phyloP scores from a whole-genome alignment of 2,888 invertebrate genomes.

The Xestia ashworthii region DNA sequence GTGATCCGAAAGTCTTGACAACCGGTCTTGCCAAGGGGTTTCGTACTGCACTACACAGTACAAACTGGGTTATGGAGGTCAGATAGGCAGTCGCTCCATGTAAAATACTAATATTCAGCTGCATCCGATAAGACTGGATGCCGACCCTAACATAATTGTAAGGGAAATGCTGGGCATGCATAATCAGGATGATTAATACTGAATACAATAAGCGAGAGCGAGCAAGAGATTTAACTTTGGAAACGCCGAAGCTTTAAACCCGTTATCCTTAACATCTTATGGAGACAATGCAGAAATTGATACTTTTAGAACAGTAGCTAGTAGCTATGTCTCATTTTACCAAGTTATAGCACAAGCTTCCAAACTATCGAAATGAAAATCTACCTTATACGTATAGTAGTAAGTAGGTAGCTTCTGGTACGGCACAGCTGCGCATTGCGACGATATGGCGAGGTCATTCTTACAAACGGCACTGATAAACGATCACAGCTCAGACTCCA shows the following conservation, averaged over 20 bases:
- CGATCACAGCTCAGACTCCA: constrained; percentile 68
- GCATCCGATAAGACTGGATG: no score
- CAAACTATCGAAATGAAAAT: constrained; percentile 54
- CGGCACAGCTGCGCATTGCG: constrained; percentile 79
- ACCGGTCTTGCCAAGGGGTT: no score
- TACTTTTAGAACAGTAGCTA: not conserved
- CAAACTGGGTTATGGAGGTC: no score
- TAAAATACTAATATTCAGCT: no score
- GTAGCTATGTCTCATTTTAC: not conserved
- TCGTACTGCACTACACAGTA: no score
- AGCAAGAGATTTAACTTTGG: not conserved
- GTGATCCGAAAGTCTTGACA: no score
- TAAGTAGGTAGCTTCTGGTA: constrained; percentile 46
- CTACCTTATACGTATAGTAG: constrained; percentile 45
- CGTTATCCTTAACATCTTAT: not conserved
- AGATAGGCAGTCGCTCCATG: no score
- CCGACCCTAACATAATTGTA: no score
- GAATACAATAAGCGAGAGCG: not conserved
- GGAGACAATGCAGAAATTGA: not conserved
- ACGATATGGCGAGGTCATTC: constrained; percentile 78
- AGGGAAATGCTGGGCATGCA: no score
- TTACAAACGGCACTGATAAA: constrained; percentile 74
- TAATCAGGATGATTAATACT: no score
- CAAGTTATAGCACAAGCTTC: constrained; percentile 22
- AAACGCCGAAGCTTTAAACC: no score